Evolutionary conservation across 2,797 vertebrate species (phyloP).

Genomic region (Smutsia temminckii): DNA sequence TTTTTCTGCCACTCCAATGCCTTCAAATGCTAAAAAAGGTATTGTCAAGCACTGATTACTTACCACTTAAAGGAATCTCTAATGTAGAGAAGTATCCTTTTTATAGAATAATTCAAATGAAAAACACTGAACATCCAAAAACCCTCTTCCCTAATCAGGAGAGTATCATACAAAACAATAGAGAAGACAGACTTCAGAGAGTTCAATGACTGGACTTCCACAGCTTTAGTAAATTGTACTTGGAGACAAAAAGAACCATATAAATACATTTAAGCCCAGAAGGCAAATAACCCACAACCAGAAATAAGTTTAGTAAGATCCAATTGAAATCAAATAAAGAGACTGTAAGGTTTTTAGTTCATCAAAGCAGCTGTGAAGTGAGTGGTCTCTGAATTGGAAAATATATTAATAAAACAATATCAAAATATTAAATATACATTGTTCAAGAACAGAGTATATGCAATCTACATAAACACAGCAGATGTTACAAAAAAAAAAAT

Average conservation of each 20-base stretch:
- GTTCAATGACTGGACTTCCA: background rate
- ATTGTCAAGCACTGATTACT: background rate
- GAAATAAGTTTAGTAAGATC: background rate
- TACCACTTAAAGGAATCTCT: background rate
- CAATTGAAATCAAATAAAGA: slow-evolving; percentile 37
- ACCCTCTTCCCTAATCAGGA: background rate
- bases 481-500: background rate
- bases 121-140: background rate
- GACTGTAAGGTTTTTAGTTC: background rate
- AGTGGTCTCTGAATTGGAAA: background rate
- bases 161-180: background rate
- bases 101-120: background rate
- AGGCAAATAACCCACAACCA: background rate
- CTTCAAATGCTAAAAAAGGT: background rate
- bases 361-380: background rate
- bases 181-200: background rate
- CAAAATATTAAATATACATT: background rate
- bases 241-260: background rate
- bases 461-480: background rate
- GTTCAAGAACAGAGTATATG: background rate
- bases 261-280: background rate
- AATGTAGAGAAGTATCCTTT: background rate
- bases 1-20: background rate
- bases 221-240: background rate
- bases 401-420: background rate